A percentile compares a stretch with the other conserved stretches of the same genome.
phyloP scores from a whole-genome alignment of 35 echinoderm and acorn worm genomes.

The Patiria miniata region DNA sequence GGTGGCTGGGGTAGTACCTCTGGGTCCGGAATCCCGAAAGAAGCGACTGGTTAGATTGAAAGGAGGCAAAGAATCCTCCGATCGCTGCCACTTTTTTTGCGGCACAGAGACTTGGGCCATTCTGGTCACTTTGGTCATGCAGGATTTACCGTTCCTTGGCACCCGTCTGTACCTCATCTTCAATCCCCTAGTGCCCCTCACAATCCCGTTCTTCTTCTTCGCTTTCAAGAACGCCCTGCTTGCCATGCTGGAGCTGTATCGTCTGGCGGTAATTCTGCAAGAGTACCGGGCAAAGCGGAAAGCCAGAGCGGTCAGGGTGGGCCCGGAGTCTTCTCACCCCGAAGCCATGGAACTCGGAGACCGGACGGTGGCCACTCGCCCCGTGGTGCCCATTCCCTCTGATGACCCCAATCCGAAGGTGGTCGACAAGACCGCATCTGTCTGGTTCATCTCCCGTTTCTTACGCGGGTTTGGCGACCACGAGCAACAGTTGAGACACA shows the following conservation, averaged over 20 bases:
- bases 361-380: not conserved
- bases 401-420: no score
- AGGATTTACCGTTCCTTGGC: constrained; percentile 78
- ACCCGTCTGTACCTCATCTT: constrained; percentile 77
- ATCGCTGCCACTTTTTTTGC: constrained; percentile 54
- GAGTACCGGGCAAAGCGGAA: constrained; percentile 40
- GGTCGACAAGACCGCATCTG: not conserved
- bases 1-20: constrained; percentile 48
- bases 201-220: constrained; percentile 87
- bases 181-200: constrained; percentile 6
- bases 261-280: constrained; percentile 54
- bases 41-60: not conserved
- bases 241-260: constrained; percentile 77
- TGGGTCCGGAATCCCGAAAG: not conserved
- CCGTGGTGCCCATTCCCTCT: not conserved
- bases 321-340: not conserved
- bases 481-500: not conserved
- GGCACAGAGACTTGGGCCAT: constrained; percentile 87
- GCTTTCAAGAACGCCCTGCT: constrained; percentile 83
- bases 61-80: not conserved
- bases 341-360: not conserved
- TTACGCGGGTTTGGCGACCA: not conserved
- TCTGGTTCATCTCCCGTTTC: constrained; percentile 6
- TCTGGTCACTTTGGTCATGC: constrained; percentile 67
- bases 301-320: constrained; percentile 14